Conservation (phyloP, 1,140 invertebrate genomes). For the Steinernema khuongi region DNA sequence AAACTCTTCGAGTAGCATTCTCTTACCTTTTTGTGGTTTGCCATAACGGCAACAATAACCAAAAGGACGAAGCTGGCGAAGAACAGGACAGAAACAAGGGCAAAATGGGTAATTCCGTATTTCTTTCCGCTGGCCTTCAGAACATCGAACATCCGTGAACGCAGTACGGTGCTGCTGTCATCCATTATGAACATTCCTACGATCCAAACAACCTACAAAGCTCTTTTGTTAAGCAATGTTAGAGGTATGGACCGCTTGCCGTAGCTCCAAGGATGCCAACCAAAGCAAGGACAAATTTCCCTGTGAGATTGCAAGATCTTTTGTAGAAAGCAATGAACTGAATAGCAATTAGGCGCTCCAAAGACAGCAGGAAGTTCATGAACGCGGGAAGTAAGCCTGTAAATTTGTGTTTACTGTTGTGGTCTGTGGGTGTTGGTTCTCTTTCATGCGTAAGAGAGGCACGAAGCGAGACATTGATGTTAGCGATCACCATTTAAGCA, state of each 20-base stretch:
- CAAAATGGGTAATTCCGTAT: background rate
- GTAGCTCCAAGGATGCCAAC: background rate
- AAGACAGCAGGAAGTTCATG: background rate
- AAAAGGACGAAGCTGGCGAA: background rate
- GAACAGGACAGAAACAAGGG: background rate
- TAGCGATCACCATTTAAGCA: too few relatives aligned
- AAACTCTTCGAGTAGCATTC: background rate
- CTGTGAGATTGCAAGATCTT: background rate
- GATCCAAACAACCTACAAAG: background rate
- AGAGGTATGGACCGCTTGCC: background rate
- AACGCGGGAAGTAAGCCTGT: background rate
- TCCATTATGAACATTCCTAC: background rate
- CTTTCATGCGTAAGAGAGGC: too few relatives aligned
- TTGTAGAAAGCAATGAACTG: slow-evolving; percentile 1
- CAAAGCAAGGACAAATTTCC: background rate
- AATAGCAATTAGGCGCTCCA: background rate
- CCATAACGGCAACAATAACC: background rate
- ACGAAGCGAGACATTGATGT: too few relatives aligned
- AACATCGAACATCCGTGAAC: background rate
- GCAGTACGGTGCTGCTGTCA: background rate
- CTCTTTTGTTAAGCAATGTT: background rate
- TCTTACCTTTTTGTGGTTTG: background rate
- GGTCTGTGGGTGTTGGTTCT: too few relatives aligned
- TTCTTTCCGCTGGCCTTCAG: background rate
- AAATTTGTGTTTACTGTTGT: too few relatives aligned